Evolutionary conservation across 1,140 invertebrate species (phyloP).

Genomic region (Drosophila tani): DNA sequence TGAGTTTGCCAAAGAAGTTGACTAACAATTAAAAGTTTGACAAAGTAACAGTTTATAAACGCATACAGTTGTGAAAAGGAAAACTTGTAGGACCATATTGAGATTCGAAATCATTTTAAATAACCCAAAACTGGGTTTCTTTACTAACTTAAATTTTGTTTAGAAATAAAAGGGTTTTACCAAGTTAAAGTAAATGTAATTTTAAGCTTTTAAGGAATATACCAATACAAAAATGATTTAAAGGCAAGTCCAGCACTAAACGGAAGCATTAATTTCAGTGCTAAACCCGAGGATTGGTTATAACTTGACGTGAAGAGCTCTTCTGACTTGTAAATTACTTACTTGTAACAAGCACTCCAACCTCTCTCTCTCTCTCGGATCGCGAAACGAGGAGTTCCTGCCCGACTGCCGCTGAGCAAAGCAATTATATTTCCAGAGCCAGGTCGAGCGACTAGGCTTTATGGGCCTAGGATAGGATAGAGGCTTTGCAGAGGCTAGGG

Average conservation of each 20-base stretch:
- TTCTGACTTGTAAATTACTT: conserved; percentile 11
- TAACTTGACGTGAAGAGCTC: conserved; percentile 19
- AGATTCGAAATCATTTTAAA: too few species aligned
- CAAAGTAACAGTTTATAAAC: too few species aligned
- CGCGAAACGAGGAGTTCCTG: conserved; percentile 11
- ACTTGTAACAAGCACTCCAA: conserved; percentile 9
- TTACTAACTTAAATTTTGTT: too few species aligned
- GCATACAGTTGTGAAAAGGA: too few species aligned
- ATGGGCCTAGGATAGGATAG: conserved; percentile 17
- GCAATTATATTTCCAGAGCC: conserved; percentile 36
- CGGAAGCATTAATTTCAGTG: conserved; percentile 4
- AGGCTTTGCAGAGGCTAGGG: conserved; percentile 20
- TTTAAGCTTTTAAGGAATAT: too few species aligned
- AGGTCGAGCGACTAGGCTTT: conserved; percentile 13
- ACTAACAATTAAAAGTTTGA: too few species aligned
- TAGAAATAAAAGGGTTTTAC: too few species aligned
- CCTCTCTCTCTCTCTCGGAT: background rate
- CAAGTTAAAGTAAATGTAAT: too few species aligned
- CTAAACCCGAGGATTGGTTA: background rate
- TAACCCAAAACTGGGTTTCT: too few species aligned
- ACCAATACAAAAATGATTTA: background rate
- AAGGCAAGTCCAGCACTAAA: background rate
- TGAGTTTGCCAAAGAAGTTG: too few species aligned
- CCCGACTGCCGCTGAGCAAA: background rate
- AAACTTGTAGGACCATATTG: too few species aligned